Evolutionary conservation across 2,113 vertebrate genomes (phyloP).

Genomic region (Promerops cafer): DNA sequence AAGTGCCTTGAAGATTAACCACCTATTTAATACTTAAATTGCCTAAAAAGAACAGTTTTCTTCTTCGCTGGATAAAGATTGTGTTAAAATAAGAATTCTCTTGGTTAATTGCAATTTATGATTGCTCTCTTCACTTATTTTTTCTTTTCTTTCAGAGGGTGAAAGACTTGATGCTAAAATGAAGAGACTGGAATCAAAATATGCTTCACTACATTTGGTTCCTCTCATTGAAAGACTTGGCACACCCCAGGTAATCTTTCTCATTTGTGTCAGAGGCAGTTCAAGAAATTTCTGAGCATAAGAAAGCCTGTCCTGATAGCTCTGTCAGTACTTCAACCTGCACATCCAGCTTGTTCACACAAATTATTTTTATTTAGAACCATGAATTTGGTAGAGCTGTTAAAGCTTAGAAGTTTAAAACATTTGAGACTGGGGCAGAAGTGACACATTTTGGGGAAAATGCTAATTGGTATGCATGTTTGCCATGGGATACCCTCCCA

Average conservation of each 20-base stretch:
- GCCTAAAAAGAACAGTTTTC: not conserved
- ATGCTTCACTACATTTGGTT: conserved; percentile 82
- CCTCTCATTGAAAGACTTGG: conserved; percentile 86
- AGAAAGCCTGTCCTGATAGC: not conserved
- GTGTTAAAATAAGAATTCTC: not conserved
- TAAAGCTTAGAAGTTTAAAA: not conserved
- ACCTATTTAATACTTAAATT: not conserved
- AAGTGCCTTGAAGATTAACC: not conserved
- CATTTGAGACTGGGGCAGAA: not conserved
- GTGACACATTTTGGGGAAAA: not conserved
- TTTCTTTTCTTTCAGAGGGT: conserved; percentile 70
- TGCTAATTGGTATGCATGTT: not conserved
- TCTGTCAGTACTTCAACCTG: not conserved
- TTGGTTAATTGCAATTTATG: not conserved
- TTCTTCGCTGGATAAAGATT: not conserved
- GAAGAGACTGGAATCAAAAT: conserved; percentile 87
- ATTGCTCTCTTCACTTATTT: not conserved
- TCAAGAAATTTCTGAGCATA: not conserved
- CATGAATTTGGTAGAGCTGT: not conserved
- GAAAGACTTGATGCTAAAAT: conserved; percentile 89
- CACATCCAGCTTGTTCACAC: not conserved
- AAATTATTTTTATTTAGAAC: not conserved
- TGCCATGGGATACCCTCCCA: not conserved
- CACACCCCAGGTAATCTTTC: conserved; percentile 80
- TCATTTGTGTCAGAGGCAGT: not conserved